Conservation (phyloP, 2,113 vertebrate species). For the Heloderma charlesbogerti region DNA sequence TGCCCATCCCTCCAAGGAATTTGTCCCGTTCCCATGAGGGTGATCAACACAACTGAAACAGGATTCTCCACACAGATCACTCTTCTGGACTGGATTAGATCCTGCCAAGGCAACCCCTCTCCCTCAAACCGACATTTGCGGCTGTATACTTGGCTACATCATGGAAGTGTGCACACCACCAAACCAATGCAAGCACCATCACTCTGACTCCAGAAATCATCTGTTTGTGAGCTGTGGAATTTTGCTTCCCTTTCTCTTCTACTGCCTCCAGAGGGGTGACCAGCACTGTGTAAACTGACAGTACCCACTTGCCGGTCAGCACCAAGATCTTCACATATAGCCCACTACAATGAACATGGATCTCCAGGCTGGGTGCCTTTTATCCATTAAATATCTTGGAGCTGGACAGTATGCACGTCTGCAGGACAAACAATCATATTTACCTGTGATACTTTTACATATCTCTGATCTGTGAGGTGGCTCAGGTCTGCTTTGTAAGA, state of each 20-base stretch:
- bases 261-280: background rate
- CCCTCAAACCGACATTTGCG: too few relatives aligned
- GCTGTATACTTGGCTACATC: background rate
- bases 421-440: slow-evolving; percentile 29
- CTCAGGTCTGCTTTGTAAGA: slow-evolving; percentile 81
- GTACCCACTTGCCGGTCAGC: too few relatives aligned
- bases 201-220: background rate
- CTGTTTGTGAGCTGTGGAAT: background rate
- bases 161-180: background rate
- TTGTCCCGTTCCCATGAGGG: background rate
- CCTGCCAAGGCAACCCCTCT: background rate
- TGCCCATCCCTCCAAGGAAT: too few relatives aligned
- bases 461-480: slow-evolving; percentile 74
- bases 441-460: slow-evolving; percentile 86
- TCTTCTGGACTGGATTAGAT: background rate
- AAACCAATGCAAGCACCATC: background rate
- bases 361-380: background rate
- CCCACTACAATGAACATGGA: background rate
- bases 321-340: background rate
- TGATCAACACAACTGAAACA: background rate
- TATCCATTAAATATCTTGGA: background rate
- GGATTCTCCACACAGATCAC: background rate
- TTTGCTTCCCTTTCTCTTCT: background rate
- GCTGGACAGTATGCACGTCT: background rate
- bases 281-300: background rate